phyloP scores from a whole-genome alignment of 2,113 vertebrate species.

The Nesogale talazaci region DNA sequence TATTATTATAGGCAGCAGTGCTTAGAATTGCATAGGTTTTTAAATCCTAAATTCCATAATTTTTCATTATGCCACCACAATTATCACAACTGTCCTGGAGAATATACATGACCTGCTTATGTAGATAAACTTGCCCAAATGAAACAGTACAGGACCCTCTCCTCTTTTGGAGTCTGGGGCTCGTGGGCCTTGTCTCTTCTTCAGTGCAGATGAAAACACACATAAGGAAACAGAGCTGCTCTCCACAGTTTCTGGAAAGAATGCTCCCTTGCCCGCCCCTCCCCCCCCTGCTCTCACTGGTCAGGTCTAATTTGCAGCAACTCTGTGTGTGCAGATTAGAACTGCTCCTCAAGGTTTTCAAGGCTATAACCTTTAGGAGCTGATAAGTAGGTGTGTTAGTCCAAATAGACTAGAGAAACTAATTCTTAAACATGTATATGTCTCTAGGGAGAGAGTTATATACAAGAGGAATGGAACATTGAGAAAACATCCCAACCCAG shows the following conservation, averaged over 20 bases:
- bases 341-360: neutral
- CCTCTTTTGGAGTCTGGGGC: neutral
- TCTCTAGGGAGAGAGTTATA: no score
- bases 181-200: neutral
- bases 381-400: no score
- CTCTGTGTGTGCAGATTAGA: neutral
- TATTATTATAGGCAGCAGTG: neutral
- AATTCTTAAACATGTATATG: no score
- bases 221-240: neutral
- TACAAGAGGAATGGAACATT: no score
- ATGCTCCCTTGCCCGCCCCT: neutral
- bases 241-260: neutral
- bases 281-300: neutral
- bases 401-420: no score
- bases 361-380: neutral
- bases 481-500: no score
- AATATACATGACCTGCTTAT: neutral
- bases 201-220: neutral
- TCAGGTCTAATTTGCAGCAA: neutral
- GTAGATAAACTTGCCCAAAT: neutral
- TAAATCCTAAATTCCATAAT: neutral
- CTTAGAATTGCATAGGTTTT: conserved; percentile 25
- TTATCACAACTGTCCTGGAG: neutral
- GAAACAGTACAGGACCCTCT: neutral
- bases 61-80: neutral